Base-by-base conservation (phyloP, 2,888 invertebrate genomes). In the Pseudococcus viburni region DNA sequence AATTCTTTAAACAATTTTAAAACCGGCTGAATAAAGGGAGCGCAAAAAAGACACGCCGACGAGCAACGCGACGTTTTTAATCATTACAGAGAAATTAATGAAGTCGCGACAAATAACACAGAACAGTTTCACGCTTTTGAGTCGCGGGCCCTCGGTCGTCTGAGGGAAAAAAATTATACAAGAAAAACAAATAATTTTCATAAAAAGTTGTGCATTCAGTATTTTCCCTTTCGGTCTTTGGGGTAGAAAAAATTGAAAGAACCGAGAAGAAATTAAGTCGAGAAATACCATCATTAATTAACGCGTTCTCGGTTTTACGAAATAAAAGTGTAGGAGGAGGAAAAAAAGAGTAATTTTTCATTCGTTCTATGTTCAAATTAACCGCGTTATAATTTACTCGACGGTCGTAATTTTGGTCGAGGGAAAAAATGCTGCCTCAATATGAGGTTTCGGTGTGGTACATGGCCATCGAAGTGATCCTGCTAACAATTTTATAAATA, bases 151-250 rank as follows among this genome's bases (percentile, higher is more conserved):
- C 26, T 33, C 26, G 26, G 33, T 33, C 17, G 4, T 39, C 2
- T 8, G n/a, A 64, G 22, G 17, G 15, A 73, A 73, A 73, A 73
- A 73, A 39, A 73, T 9, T 64, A 73, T 73, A 26, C 33, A 15
- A 73, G 68, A 73, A 73, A 73, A 73, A 73, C 73, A 73, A 73
- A 73, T 73, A 73, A 73, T 73, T 73, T 73, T 73, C 26, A 73
- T 73, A 73, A 73, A 73, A 73, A 73, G 33, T 73, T 73, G 73
- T 33, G 33, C 33, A 73, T 39, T 73, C 19, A 33, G 73, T 73
- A 73, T 73, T 73, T 73, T 73, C 17, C 33, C 17, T 73, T 73
- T 73, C 15, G 6, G 12, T 73, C 73, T 12, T 33, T 4, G 39
- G 73, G 73, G 6, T 33, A 33, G 42, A 42, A 33, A 73, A 73